Evolutionary conservation across 2,888 invertebrate genomes (phyloP), one percentile per base, ranked within the genome.

Genomic region (Trichogramma dendrolimi): DNA sequence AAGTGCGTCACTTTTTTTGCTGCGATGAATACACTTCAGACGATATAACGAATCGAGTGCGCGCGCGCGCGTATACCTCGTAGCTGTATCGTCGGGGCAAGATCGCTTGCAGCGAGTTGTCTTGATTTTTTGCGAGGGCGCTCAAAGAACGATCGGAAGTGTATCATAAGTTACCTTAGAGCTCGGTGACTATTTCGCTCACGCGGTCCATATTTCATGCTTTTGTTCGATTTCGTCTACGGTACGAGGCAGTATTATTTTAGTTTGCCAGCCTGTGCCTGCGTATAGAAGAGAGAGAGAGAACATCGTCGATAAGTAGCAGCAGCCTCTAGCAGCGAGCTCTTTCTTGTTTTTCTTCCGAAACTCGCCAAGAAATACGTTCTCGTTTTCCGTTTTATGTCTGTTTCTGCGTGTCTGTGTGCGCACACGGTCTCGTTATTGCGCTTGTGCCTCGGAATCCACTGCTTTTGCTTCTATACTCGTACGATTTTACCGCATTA

Each of bases 191-290:
- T 72, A 72, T 67, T 70, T 70, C 64, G 69, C 66, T 67, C 69
- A 69, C 69, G 67, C 68, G 70, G 71, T 71, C 69, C 71, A 77
- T 78, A 79, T 75, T 77, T 79, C 79, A 79, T 74, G 72, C 79
- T 77, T 77, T 79, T 79, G 78, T 79, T 78, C 79, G 79, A 79
- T 79, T 77, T 73, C 68, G 74, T 75, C 73, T 74, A 27, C 27
- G 27, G 2, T 27, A 27, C 27, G 27, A 27, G 27, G 27, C 27
- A 73, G 76, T 74, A 77, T 78, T 78, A 78, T 79, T 77, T 78
- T 75, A 77, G 75, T 73, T 76, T 73, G 71, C 71, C 27, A 27
- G 27, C 27, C 67, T 70, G 65, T 67, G 66, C 67, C 64, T 66
- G 27, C 27, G 27, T 27, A 27, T 27, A 27, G 27, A 27, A 27